Base-by-base conservation (phyloP, 2,888 invertebrate genomes). In the Euproctis similis region DNA sequence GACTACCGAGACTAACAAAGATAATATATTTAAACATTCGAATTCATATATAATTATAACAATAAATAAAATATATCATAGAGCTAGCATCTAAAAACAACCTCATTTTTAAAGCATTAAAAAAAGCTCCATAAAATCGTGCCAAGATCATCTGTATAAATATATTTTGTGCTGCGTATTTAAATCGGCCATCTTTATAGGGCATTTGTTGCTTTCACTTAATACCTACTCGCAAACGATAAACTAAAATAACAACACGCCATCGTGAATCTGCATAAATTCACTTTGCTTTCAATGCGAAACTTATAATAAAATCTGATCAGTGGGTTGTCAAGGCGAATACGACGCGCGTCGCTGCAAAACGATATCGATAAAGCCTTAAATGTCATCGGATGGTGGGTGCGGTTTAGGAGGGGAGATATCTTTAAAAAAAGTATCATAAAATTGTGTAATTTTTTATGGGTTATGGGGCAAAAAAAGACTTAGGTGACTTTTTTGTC, bases 311-410 rank as follows among this genome's bases (percentile, higher is more conserved):
- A n/a, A 40, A 46, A 49, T 53, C 51, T 40, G 51, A 51, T 57
- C 42, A 39, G 54, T n/a, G 34, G 43, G 58, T 60, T 69, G 71
- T 68, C 70, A 69, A 61, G 63, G 54, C 43, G 47, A 58, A 57
- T 61, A 60, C 59, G 55, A 50, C 53, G 43, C 51, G 60, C 59
- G 55, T 50, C 53, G 43, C 51, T 39, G 36, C 53, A 54, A 60
- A n/a, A 65, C 62, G 65, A 61, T 64, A 67, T 68, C 64, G 40
- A 42, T 30, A n/a, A n/a, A 34, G 30, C 30, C 35, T 53, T 61
- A 70, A 72, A 72, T 72, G 70, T 67, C 70, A 72, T 70, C 70
- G 47, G 55, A 62, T 60, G 60, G 33, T 41, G 43, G 62, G 66
- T 66, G 47, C 50, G 47, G 47, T 36, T 38, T 24, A 22, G 12